Conservation (phyloP, 1,140 invertebrate genomes). For the Dendrolimus punctatus region DNA sequence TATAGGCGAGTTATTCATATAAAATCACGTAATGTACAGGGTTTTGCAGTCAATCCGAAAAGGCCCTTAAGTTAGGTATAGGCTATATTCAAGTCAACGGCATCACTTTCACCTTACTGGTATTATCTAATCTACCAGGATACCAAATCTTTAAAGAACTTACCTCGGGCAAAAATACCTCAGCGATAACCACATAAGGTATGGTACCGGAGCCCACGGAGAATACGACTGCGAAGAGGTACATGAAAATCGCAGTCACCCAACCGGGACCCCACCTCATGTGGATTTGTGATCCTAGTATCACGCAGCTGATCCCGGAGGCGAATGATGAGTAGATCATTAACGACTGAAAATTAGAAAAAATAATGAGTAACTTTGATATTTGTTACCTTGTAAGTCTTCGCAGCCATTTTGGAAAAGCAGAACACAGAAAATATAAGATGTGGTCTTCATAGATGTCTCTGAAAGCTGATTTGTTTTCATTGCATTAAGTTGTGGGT, state of each 20-base stretch:
- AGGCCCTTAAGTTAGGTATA: too few relatives aligned
- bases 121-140: background rate
- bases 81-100: too few relatives aligned
- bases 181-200: constrained; percentile 39
- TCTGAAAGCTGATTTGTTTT: too few relatives aligned
- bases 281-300: constrained; percentile 41
- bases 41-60: too few relatives aligned
- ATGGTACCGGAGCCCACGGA: constrained; percentile 41
- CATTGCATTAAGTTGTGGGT: too few relatives aligned
- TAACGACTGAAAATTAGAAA: constrained; percentile 28
- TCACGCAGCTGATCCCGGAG: constrained; percentile 23
- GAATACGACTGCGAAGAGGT: constrained; percentile 29
- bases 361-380: background rate
- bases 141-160: constrained; percentile 9
- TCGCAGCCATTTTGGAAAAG: too few relatives aligned
- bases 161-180: constrained; percentile 51
- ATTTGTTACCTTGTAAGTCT: too few relatives aligned
- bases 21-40: too few relatives aligned
- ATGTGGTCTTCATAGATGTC: too few relatives aligned
- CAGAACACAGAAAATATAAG: too few relatives aligned
- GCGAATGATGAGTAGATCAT: constrained; percentile 39
- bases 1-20: too few relatives aligned
- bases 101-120: too few relatives aligned
- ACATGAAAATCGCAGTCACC: constrained; percentile 36
- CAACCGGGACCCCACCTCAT: constrained; percentile 43